Evolutionary conservation across 1,140 invertebrate genomes (phyloP).

Genomic region (Heliothis virescens): DNA sequence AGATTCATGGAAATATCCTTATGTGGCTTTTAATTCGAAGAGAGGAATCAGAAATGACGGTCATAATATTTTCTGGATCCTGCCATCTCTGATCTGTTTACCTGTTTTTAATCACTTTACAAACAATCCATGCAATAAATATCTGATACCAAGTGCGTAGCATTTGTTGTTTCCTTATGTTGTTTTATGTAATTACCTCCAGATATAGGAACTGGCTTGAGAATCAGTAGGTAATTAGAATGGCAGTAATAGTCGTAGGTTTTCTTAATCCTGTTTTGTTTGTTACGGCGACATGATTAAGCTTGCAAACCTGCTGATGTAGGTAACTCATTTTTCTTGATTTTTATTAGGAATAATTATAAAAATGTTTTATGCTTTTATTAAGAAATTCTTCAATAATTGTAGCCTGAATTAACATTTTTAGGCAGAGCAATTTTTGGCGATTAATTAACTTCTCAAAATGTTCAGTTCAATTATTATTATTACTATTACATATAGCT

Average conservation of each 20-base stretch:
- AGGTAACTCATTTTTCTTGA: not conserved
- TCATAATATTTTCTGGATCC: too few relatives aligned
- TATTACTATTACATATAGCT: too few relatives aligned
- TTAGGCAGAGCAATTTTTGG: too few relatives aligned
- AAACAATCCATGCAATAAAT: not conserved
- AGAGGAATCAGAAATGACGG: too few relatives aligned
- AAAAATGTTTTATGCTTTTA: too few relatives aligned
- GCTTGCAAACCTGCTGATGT: not conserved
- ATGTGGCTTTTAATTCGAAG: too few relatives aligned
- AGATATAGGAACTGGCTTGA: not conserved
- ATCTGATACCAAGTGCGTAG: not conserved
- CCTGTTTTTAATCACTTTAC: not conserved
- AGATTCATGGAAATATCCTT: too few relatives aligned
- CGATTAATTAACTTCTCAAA: too few relatives aligned
- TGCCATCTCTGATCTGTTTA: too few relatives aligned
- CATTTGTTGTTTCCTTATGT: not conserved
- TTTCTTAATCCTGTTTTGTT: constrained; percentile 4
- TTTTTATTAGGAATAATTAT: not conserved
- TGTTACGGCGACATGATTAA: not conserved
- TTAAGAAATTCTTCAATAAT: too few relatives aligned
- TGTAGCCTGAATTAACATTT: too few relatives aligned
- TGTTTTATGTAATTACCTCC: not conserved
- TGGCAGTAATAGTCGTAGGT: not conserved
- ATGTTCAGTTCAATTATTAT: too few relatives aligned
- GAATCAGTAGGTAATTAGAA: not conserved